These are phyloP conservation scores for Octodonta nipae DNA, from an alignment of 2,888 invertebrate genomes.

Conservation along the genomic window DNA sequence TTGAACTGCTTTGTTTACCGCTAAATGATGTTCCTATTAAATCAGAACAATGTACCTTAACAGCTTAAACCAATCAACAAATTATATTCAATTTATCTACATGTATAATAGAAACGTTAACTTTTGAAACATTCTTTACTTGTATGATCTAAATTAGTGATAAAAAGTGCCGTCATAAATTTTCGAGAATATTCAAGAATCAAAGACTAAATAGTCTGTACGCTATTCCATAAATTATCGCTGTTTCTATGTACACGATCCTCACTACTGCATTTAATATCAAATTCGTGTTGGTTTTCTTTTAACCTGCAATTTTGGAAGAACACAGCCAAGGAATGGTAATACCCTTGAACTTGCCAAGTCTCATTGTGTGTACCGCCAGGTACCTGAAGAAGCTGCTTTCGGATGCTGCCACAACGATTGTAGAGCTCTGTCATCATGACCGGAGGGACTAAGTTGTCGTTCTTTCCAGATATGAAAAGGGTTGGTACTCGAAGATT, in stretches of 20 bases:
- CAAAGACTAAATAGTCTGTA: conserved; percentile 19
- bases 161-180: too few species aligned
- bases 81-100: too few species aligned
- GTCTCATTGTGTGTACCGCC: conserved; percentile 90
- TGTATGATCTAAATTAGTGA: too few species aligned
- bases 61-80: too few species aligned
- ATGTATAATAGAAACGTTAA: too few species aligned
- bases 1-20: too few species aligned
- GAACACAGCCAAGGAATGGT: conserved; percentile 43
- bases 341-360: conserved; percentile 78
- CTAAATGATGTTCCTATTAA: too few species aligned
- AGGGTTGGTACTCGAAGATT: conserved; percentile 63
- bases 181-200: too few species aligned
- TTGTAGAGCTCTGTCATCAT: conserved; percentile 78
- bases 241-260: conserved; percentile 8
- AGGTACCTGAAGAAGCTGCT: conserved; percentile 63
- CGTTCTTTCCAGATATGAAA: conserved; percentile 78
- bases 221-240: conserved; percentile 20
- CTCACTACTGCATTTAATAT: conserved; percentile 17
- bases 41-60: too few species aligned
- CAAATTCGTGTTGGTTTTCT: conserved; percentile 15
- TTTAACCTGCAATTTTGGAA: conserved; percentile 33
- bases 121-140: too few species aligned
- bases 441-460: conserved; percentile 74
- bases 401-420: conserved; percentile 59